Conservation (phyloP, 1,140 invertebrate genomes). For the Alviniconcha marisindica region DNA sequence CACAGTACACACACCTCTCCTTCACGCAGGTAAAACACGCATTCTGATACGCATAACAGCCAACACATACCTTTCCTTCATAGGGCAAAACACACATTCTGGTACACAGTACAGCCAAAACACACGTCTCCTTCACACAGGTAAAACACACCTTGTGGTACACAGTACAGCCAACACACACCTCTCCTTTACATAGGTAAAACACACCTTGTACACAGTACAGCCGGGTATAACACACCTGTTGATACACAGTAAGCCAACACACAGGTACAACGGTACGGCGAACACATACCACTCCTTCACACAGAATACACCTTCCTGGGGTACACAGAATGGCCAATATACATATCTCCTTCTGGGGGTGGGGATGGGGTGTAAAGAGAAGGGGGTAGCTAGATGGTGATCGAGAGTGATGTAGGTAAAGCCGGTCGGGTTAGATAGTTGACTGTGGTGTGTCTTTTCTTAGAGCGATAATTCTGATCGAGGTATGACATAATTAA, state of each 20-base stretch:
- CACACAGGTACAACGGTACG: background rate
- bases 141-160: too few species aligned
- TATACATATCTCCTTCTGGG: background rate
- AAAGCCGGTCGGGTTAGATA: too few species aligned
- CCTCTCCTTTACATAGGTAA: background rate
- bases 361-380: too few species aligned
- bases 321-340: background rate
- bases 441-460: too few species aligned
- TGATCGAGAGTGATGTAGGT: too few species aligned
- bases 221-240: background rate
- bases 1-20: background rate
- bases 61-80: too few species aligned
- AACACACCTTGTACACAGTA: background rate
- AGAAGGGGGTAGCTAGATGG: too few species aligned
- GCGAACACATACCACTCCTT: background rate
- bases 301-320: too few species aligned
- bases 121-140: background rate
- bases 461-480: too few species aligned
- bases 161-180: too few species aligned
- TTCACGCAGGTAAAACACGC: background rate
- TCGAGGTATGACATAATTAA: too few species aligned
- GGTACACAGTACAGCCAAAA: background rate
- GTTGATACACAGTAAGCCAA: background rate
- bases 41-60: background rate
- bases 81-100: background rate